Evolutionary conservation across 2,797 vertebrate genomes (phyloP).

Genomic region (Fistularia commersonii): DNA sequence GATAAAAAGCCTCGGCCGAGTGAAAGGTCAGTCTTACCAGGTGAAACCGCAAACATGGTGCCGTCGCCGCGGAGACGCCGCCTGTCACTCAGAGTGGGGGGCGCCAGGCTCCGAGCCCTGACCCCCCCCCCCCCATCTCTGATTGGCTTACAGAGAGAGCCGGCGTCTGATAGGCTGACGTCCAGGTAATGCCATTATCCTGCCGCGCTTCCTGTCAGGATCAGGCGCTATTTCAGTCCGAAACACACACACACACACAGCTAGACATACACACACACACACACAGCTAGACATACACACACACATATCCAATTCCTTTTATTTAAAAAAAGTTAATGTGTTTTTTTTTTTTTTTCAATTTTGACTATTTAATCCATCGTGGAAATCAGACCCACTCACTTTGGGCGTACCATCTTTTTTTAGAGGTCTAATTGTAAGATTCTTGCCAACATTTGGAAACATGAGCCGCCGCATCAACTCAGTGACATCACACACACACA

Average conservation of each 20-base stretch:
- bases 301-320: too few relatives aligned
- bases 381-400: too few relatives aligned
- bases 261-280: slow-evolving; percentile 1
- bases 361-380: too few relatives aligned
- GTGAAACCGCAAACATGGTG: slow-evolving; percentile 19
- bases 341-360: too few relatives aligned
- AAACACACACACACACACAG: slow-evolving; percentile 11
- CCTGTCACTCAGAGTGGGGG: slow-evolving; percentile 43
- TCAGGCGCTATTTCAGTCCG: slow-evolving; percentile 59
- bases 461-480: slow-evolving; percentile 34
- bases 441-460: too few relatives aligned
- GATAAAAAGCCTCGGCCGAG: too few relatives aligned
- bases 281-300: not conserved
- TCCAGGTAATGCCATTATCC: slow-evolving; percentile 60
- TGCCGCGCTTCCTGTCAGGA: slow-evolving; percentile 53
- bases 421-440: too few relatives aligned
- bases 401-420: too few relatives aligned
- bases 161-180: slow-evolving; percentile 50
- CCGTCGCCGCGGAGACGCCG: slow-evolving; percentile 1
- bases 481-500: slow-evolving; percentile 20
- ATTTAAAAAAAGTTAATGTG: too few relatives aligned
- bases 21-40: slow-evolving; percentile 32
- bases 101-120: slow-evolving; percentile 44
- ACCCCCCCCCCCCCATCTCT: slow-evolving; percentile 39
- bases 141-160: slow-evolving; percentile 53